Percentiles rank a stretch among this genome's conserved stretches.
phyloP scores from a whole-genome alignment of 1,140 invertebrate species.

The Drosophila kurseongensis region DNA sequence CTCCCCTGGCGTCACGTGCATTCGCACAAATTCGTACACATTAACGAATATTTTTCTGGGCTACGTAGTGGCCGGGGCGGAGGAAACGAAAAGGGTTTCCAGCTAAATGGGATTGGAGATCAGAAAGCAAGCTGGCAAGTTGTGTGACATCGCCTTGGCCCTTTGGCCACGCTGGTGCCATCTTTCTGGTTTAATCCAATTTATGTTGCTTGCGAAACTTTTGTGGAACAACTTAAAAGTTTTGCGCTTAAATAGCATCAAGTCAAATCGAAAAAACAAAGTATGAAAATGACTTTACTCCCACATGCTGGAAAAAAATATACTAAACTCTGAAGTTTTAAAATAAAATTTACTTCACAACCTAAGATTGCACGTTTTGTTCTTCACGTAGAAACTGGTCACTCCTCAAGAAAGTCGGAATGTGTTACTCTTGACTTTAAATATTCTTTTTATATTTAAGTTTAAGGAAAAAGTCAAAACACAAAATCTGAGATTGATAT shows the following conservation, averaged over 20 bases:
- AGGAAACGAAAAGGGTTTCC: constrained; percentile 24
- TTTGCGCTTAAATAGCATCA: constrained; percentile 79
- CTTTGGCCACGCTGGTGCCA: constrained; percentile 74
- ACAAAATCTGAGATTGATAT: too few species aligned
- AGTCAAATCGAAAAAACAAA: constrained; percentile 68
- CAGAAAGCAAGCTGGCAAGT: constrained; percentile 67
- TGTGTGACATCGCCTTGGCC: constrained; percentile 66
- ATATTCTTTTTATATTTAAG: too few species aligned
- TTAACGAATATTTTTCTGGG: constrained; percentile 47
- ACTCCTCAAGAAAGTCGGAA: too few species aligned
- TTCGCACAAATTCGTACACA: constrained; percentile 50
- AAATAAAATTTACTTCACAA: background rate
- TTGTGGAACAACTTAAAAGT: constrained; percentile 79
- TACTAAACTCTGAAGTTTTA: background rate
- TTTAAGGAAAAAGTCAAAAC: too few species aligned
- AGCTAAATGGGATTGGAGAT: constrained; percentile 45
- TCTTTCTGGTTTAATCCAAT: constrained; percentile 83
- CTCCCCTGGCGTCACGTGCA: constrained; percentile 56
- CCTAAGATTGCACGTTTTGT: background rate
- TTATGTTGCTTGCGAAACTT: constrained; percentile 75
- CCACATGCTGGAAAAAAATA: constrained; percentile 16
- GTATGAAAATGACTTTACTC: constrained; percentile 78
- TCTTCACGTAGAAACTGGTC: too few species aligned
- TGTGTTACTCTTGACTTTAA: too few species aligned
- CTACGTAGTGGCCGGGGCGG: background rate